Percentiles rank a stretch among this genome's conserved stretches.
phyloP scores from a whole-genome alignment of 2,888 invertebrate species.

The Cancer borealis region DNA sequence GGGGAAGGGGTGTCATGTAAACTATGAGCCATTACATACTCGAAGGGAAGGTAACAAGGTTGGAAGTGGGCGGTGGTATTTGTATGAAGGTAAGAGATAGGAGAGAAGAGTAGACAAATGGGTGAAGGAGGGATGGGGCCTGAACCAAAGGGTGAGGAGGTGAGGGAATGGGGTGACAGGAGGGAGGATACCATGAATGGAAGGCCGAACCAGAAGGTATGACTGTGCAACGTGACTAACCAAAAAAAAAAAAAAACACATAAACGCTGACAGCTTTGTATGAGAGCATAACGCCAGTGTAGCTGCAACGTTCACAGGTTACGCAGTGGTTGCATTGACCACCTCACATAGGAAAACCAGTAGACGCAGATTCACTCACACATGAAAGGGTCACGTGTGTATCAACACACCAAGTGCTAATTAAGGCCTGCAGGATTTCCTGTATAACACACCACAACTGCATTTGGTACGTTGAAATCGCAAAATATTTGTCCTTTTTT shows the following conservation, averaged over 20 bases:
- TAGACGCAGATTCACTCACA: not conserved
- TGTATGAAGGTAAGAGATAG: not conserved
- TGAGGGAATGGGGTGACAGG: not conserved
- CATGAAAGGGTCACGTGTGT: not conserved
- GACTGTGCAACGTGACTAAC: not conserved
- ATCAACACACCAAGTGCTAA: not conserved
- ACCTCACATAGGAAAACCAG: not conserved
- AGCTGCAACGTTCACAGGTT: not conserved
- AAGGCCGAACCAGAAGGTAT: slow-evolving; percentile 6
- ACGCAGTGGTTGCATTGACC: not conserved
- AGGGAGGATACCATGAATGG: not conserved
- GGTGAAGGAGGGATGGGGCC: not conserved
- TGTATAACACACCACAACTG: not conserved
- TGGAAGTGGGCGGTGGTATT: not conserved
- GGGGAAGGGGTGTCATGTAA: not conserved
- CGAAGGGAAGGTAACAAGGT: not conserved
- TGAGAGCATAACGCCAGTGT: not conserved
- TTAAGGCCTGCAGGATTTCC: not conserved
- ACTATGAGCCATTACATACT: not conserved
- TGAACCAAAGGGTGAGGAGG: not conserved
- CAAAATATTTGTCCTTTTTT: not conserved
- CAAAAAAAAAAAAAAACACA: not conserved
- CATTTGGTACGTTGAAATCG: not conserved
- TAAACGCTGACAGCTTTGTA: not conserved
- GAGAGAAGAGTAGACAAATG: not conserved